Base-by-base conservation (phyloP, 2,113 vertebrate genomes). In the Rana temporaria region DNA sequence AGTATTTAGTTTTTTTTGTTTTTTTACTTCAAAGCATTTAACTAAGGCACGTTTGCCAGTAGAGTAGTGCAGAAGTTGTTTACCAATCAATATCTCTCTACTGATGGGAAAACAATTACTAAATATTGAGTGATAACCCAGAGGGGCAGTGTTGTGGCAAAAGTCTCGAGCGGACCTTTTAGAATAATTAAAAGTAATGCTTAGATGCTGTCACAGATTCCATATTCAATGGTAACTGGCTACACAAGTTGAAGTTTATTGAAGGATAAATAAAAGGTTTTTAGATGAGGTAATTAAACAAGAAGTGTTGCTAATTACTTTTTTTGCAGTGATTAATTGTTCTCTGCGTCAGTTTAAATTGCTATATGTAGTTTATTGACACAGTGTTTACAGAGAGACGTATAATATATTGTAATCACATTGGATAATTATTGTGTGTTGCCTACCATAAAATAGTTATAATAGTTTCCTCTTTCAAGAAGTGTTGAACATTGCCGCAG, bases 101-200 rank as follows among this genome's bases (percentile, higher is more conserved):
- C 55, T 74, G 71, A 74, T 74, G 71, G 55, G 71, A 74, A 72
- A 74, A 74, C 71, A 74, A 74, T 74, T 74, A 74, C 71, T 74
- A 60, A 74, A 74, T 60, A 74, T 74, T 60, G 71, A 74, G 71
- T 74, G 71, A 74, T 74, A 56, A 60, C 71, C 71, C 56, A 60
- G 71, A 32, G 71, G 71, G 71, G 71, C 12, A 38, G 55, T 74
- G 18, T 56, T 60, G 71, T 74, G 71, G 71, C 71, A 74, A 60
- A 74, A 59, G 71, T 74, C 71, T 60, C 56, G 59, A 55, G 32
- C 71, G 60, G 38, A 59, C 55, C 71, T 74, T 60, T 74, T 74
- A 34, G 26, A 59, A 34, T 74, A 74, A 74, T 74, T 74, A 74
- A 74, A 74, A 34, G 18, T 34, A 74, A 74, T 32, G 70, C 52